These are phyloP conservation scores for Phocides pigmalion DNA, from an alignment of 1,140 invertebrate species.

Conservation along the genomic window DNA sequence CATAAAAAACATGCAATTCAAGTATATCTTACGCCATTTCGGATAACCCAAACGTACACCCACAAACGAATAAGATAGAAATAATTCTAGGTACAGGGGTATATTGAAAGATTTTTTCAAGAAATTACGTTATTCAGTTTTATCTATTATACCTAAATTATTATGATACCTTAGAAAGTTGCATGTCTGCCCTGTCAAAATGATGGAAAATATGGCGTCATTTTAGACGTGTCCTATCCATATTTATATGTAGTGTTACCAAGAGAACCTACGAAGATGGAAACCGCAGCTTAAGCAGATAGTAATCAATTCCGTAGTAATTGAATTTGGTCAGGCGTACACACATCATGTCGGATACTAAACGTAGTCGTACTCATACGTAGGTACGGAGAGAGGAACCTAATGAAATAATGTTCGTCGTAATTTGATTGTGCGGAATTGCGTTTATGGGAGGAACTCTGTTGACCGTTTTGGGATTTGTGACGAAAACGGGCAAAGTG, in stretches of 20 bases:
- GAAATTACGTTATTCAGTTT: too few relatives aligned
- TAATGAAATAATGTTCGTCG: conserved; percentile 64
- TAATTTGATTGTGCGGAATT: conserved; percentile 48
- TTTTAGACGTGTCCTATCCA: background rate
- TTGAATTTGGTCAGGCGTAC: conserved; percentile 70
- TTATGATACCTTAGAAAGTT: too few relatives aligned
- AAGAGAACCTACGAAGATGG: conserved; percentile 37
- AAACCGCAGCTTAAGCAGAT: conserved; percentile 60
- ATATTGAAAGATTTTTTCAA: too few relatives aligned
- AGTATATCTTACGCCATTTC: too few relatives aligned
- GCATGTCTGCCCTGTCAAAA: too few relatives aligned
- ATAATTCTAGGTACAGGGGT: too few relatives aligned
- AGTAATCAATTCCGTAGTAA: conserved; percentile 71
- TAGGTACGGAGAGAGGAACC: conserved; percentile 39
- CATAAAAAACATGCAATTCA: too few relatives aligned
- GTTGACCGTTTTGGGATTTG: conserved; percentile 9
- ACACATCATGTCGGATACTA: conserved; percentile 57
- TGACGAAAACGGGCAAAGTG: background rate
- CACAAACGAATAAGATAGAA: too few relatives aligned
- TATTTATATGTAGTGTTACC: background rate
- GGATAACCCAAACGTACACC: too few relatives aligned
- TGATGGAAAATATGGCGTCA: background rate
- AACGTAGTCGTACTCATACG: conserved; percentile 19
- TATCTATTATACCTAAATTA: too few relatives aligned
- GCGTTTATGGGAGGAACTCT: conserved; percentile 9